Evolutionary conservation across 2,113 vertebrate genomes (phyloP), one percentile per base, ranked within the genome.

Genomic region (Platanista minor): DNA sequence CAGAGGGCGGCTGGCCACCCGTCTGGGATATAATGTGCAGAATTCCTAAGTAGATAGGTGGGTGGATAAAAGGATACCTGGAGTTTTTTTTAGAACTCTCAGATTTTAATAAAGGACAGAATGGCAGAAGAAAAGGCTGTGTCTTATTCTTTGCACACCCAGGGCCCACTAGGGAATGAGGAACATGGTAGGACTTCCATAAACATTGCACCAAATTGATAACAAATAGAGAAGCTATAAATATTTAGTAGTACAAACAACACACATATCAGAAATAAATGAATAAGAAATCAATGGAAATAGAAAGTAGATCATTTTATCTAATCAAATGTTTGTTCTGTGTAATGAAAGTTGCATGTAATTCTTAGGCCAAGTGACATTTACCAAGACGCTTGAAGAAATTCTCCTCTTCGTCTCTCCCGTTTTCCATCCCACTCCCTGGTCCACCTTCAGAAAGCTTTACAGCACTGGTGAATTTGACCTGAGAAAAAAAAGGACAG

Each of bases 381-480:
- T 99, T 99, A 99, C 99, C 99, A 97, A 99, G 99, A 98, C 99
- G 99, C 99, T 99, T 99, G 99, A 99, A 99, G 99, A 99, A 99
- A 99, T 99, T 99, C 98, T 99, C 99, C 98, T 99, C 99, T 99
- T 99, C 99, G 12, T 99, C 99, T 96, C 99, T 98, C 90, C 99
- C 99, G 0, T 99, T 99, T 98, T 99, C 99, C 93, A 99, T 97
- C 7, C 99, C 99, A 96, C 98, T 97, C 96, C 98, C 99, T 2
- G 98, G 99, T 4, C 99, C 99, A 49, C 99, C 99, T 98, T 99
- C 99, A 0, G 99, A 99, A 93, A 99, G 99, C 98, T 99, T 99
- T 96, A 99, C 99, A 0, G 99, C 99, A 9, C 99, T 99, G 89
- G 99, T 99, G 66, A 99, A 99, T 98, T 99, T 99, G 98, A 99